A percentile compares a stretch with the other conserved stretches of the same genome.
Conservation (phyloP, 2,797 vertebrate genomes). For the Gallirallus australis region DNA sequence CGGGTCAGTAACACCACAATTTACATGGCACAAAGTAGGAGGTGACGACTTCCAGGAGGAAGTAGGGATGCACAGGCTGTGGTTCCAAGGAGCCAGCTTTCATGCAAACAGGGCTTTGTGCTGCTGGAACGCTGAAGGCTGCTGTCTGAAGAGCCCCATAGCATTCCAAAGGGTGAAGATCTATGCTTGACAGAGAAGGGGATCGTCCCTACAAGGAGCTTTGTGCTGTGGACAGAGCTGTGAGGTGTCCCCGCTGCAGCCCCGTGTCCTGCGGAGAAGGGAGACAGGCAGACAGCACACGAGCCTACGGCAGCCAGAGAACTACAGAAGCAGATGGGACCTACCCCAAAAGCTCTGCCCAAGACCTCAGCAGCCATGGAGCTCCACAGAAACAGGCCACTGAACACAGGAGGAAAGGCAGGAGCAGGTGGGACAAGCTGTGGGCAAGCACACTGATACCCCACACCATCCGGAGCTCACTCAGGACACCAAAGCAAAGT, state of each 20-base stretch:
- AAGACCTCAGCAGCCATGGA: fast-evolving
- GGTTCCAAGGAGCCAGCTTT: background rate
- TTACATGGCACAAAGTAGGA: background rate
- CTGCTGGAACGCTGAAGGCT: background rate
- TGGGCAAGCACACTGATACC: background rate
- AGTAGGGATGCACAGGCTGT: background rate
- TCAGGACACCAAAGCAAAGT: background rate
- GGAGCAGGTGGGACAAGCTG: background rate
- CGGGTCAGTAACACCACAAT: background rate
- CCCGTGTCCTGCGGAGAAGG: fast-evolving
- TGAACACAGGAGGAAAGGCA: background rate
- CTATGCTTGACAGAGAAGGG: fast-evolving
- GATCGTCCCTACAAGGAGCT: fast-evolving
- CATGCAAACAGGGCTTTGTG: background rate
- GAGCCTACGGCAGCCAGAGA: background rate
- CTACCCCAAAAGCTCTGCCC: fast-evolving
- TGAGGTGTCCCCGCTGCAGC: background rate
- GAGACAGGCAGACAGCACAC: fast-evolving
- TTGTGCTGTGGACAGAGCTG: fast-evolving
- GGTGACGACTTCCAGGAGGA: background rate
- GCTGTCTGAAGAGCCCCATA: fast-evolving
- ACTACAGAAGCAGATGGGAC: fast-evolving
- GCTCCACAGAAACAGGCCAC: background rate
- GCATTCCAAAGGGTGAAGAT: background rate
- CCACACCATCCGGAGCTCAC: fast-evolving